Conservation (phyloP, 2,797 vertebrate genomes). For the Sebastes minor region DNA sequence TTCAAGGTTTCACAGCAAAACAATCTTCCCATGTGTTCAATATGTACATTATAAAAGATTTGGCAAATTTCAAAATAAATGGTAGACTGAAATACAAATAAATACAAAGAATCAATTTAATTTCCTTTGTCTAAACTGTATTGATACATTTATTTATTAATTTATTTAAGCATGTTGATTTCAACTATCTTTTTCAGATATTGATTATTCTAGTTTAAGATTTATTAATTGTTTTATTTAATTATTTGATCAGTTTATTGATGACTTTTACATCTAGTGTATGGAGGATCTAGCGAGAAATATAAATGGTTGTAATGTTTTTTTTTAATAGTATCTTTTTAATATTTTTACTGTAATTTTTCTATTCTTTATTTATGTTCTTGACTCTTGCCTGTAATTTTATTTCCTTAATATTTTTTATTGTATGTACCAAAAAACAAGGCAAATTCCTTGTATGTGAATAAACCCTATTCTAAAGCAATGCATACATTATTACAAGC, state of each 20-base stretch:
- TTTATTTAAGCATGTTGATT: neutral
- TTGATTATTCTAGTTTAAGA: neutral
- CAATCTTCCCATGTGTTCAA: neutral
- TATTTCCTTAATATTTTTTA: too few relatives aligned
- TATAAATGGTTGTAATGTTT: neutral
- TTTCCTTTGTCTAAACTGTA: neutral
- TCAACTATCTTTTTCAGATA: neutral
- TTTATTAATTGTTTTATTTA: neutral
- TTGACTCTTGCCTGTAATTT: too few relatives aligned
- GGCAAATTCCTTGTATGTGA: too few relatives aligned
- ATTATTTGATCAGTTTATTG: neutral
- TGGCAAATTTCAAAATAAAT: neutral
- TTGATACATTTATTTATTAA: neutral
- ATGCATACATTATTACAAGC: neutral
- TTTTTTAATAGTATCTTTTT: too few relatives aligned
- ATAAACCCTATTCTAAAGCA: neutral
- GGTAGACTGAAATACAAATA: neutral
- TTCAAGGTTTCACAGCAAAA: neutral
- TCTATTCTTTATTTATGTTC: too few relatives aligned
- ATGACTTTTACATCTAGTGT: neutral
- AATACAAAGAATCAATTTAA: neutral
- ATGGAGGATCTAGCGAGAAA: neutral
- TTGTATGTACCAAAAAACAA: too few relatives aligned
- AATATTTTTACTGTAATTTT: too few relatives aligned
- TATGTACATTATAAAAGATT: neutral